Base-by-base conservation (phyloP, 2,888 invertebrate species). In the Lingula anatina region DNA sequence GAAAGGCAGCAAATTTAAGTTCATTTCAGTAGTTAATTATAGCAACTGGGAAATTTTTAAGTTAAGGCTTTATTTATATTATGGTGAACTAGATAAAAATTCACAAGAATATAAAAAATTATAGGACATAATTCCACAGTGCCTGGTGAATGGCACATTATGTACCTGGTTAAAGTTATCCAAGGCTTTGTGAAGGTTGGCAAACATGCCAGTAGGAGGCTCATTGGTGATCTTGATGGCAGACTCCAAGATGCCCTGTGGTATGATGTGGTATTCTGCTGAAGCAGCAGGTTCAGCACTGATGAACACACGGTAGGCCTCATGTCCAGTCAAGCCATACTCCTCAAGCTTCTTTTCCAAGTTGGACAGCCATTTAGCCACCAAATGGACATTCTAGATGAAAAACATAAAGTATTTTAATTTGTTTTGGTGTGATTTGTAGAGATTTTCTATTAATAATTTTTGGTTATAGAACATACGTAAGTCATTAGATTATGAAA, bases 201-300 rank as follows among this genome's bases (percentile, higher is more conserved):
- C 94, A 81, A 86, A 84, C 91, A 96, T 95, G 44, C 95, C 95
- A 45, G 93, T 92, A 0, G 96, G 96, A 0, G 96, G 94, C 76
- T 96, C 95, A 71, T 95, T 96, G 3, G 95, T 95, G 53, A 96
- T 94, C 81, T 96, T 96, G 61, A 96, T 95, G 15, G 93, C 92
- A 0, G 92, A 89, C 75, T 96, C 94, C 44, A 96, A 78, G 54
- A 96, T 92, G 0, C 95, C 95, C 83, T 93, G 87, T 5, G 96
- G 96, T 61, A 96, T 94, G 54, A 94, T 93, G 70, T 95, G 94
- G 3, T 88, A 87, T 1, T 88, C 84, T 0, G 90, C 82, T 0
- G 88, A 86, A 5, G 88, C 87, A 0, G 94, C 90, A 0, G 95
- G 95, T 71, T 96, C 95, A 3, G 95, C 95, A 59, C 91, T 92